Conservation (phyloP, 2,797 vertebrate species). For the Catamblyrhynchus diadema region DNA sequence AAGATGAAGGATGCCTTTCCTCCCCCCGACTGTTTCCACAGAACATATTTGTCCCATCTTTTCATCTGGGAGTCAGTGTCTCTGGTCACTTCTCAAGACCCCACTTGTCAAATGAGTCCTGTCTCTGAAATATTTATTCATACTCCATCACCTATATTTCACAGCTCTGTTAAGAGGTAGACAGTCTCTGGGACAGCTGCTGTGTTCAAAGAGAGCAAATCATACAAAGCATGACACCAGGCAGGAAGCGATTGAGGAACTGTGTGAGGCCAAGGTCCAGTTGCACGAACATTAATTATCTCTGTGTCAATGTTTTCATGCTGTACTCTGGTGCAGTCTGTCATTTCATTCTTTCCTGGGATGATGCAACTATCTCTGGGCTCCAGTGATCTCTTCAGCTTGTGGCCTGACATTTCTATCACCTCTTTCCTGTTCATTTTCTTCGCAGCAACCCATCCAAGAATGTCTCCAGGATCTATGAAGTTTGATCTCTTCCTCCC, state of each 20-base stretch:
- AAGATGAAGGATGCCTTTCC: background rate
- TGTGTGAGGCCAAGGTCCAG: slow-evolving; percentile 45
- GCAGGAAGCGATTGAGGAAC: background rate
- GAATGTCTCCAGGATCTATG: background rate
- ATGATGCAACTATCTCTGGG: slow-evolving; percentile 14
- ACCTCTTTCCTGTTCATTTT: background rate
- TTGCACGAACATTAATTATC: slow-evolving; percentile 43
- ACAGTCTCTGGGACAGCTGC: background rate
- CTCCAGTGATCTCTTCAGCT: background rate
- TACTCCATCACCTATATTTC: slow-evolving; percentile 39
- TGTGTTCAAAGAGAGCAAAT: slow-evolving; percentile 34
- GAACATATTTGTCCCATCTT: background rate
- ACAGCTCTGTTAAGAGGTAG: background rate
- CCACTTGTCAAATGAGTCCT: background rate
- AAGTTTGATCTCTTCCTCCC: background rate
- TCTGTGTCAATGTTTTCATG: slow-evolving; percentile 23
- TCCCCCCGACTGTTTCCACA: background rate
- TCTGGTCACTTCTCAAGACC: background rate
- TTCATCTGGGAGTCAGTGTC: background rate
- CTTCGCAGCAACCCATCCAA: background rate
- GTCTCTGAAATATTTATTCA: slow-evolving; percentile 35
- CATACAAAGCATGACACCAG: background rate
- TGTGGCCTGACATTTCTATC: slow-evolving; percentile 31
- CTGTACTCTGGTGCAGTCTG: background rate
- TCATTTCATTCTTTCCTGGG: background rate